Conservation (phyloP, 2,797 vertebrate genomes). For the Brachyrhaphis roseni region DNA sequence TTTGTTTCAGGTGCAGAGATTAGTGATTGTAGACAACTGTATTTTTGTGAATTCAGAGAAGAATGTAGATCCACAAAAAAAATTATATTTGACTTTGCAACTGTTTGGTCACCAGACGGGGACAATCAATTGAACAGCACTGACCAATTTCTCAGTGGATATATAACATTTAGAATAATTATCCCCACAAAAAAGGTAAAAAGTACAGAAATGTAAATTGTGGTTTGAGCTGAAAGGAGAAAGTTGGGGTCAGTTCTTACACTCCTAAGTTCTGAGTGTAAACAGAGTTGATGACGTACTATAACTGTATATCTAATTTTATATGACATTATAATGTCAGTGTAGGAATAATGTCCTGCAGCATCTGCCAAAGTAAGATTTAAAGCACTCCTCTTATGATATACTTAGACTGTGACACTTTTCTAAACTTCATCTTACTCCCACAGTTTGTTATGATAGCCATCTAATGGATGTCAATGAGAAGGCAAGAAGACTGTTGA, state of each 20-base stretch:
- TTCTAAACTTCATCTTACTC: slow-evolving; percentile 62
- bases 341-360: slow-evolving; percentile 10
- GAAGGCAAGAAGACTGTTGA: slow-evolving; percentile 57
- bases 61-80: background rate
- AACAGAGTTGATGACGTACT: slow-evolving; percentile 2
- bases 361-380: slow-evolving; percentile 42
- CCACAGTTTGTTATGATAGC: slow-evolving; percentile 66
- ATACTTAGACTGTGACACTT: slow-evolving; percentile 52
- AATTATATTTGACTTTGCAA: background rate
- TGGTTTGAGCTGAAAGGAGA: background rate
- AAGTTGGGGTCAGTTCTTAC: background rate
- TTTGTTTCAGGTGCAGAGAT: background rate
- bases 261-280: background rate
- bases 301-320: slow-evolving; percentile 6
- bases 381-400: slow-evolving; percentile 28
- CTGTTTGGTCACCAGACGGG: background rate
- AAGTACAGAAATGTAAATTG: background rate
- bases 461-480: slow-evolving; percentile 53
- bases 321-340: slow-evolving; percentile 14
- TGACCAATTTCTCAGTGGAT: background rate
- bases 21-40: background rate
- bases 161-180: background rate
- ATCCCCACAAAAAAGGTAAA: background rate
- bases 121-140: background rate
- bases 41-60: background rate